Conservation (phyloP, 1,140 invertebrate species). For the Drosophila orena region DNA sequence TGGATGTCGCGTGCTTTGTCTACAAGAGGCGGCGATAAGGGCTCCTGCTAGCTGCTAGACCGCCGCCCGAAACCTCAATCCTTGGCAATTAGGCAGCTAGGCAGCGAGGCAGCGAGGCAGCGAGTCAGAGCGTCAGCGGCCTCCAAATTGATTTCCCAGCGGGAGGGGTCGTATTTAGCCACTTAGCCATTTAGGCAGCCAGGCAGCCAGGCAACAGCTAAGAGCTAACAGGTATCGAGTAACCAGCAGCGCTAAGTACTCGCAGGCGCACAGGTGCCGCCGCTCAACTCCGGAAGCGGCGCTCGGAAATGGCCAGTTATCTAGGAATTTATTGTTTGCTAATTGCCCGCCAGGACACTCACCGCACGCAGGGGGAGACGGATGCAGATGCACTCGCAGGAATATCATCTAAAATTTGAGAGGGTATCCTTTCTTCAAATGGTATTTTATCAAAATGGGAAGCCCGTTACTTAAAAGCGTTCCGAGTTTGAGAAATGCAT, state of each 20-base stretch:
- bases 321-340: slow-evolving; percentile 72
- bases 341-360: slow-evolving; percentile 73
- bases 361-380: slow-evolving; percentile 5
- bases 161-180: slow-evolving; percentile 27
- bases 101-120: slow-evolving; percentile 22
- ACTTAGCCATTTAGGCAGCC: slow-evolving; percentile 15
- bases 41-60: slow-evolving; percentile 38
- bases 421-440: no score
- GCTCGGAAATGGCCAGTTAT: slow-evolving; percentile 84
- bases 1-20: slow-evolving; percentile 80
- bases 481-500: no score
- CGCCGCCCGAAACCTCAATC: slow-evolving; percentile 27
- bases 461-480: no score
- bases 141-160: slow-evolving; percentile 83
- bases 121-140: slow-evolving; percentile 66
- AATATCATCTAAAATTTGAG: not conserved
- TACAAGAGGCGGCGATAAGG: slow-evolving; percentile 65
- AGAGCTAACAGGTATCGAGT: slow-evolving; percentile 12
- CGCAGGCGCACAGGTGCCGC: slow-evolving; percentile 58
- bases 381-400: slow-evolving; percentile 2
- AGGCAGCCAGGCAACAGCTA: slow-evolving; percentile 26
- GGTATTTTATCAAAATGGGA: no score
- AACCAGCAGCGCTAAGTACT: slow-evolving; percentile 42
- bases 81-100: slow-evolving; percentile 64
- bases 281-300: slow-evolving; percentile 71